Base-by-base conservation (phyloP, 2,888 invertebrate species). In the Chrysopilus asiliformis region DNA sequence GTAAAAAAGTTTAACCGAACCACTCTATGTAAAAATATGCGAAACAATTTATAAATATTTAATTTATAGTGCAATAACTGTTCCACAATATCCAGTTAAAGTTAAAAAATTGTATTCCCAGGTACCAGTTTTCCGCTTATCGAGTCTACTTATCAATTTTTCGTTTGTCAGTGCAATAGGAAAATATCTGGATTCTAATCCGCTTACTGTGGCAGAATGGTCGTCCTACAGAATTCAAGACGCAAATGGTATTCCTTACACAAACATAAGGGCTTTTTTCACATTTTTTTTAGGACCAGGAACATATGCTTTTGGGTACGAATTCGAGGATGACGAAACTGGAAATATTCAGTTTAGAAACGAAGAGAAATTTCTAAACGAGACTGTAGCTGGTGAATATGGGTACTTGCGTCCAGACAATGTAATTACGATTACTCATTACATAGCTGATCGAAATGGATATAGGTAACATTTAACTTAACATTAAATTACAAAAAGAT, bases 251-350 rank as follows among this genome's bases (percentile, higher is more conserved):
- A 50, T 31, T 39, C 32, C 43, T 4, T 32, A 12, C 13, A 12
- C 26, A 26, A 26, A 26, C 13, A 26, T 5, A 26, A 22, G 10
- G 10, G 22, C 22, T 22, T 22, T 22, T 7, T 22, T 22, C 22
- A 10, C 10, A 8, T 22, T 22, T 22, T 31, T 38, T 16, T 22
- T 52, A 65, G 74, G 72, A 20, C 68, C 72, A 14, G 75, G 76
- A 14, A 73, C 76, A 0, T 82, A 82, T 52, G 70, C 76, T 1
- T 83, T 78, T 52, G 79, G 81, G 10, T 83, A 78, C 52, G 76
- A 81, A 48, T 60, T 79, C 6, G 67, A 73, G 25, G 81, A 83
- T 52, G 64, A 71, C 1, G 54, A 53, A 6, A 71, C 70, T 3
- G 71, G 75, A 9, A 81, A 82, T 48, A 65, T 68, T 5, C 83